Base-by-base conservation (phyloP, 1,140 invertebrate species). In the Neodiprion virginianus region DNA sequence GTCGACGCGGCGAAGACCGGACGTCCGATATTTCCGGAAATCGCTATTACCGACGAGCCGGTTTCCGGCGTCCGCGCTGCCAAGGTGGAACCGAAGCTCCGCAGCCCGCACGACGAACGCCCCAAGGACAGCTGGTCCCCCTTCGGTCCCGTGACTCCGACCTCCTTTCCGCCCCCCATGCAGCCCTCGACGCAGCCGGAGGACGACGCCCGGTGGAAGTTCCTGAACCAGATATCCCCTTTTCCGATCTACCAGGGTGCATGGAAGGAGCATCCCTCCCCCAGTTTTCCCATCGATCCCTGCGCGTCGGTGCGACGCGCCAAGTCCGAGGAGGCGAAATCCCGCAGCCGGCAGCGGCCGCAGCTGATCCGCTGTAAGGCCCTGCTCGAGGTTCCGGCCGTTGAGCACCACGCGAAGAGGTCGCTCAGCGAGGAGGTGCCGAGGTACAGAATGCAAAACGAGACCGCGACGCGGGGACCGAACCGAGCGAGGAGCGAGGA, bases 241-340 rank as follows among this genome's bases (percentile, higher is more conserved):
- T 88, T 89, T 11, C 88, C 88, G 0, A 72, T 89, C 1, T 88
- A 88, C 47, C 87, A 88, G 66, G 88, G 88, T n/a, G 88, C 81
- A 3, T 89, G 87, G 88, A 88, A 81, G 69, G 87, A 88, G 48
- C 84, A 86, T 14, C 84, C 70, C 21, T 40, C 70, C 12, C 70
- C 70, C 10, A 21, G 47, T 61, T 5, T 5, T 40, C 1, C 61
- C 7, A 1, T 14, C 82, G 81, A 49, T 73, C 77, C 11, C 76
- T 74, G 40, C 53, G 14, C 66, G 77, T 66, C 48, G 81, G 76
- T 72, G 82, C 77, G 74, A 69, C 72, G 76, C 14, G 14, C 74
- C 0, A 81, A 81, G 48, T 76, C 77, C 0, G 75, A 79, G 2
- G 82, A 83, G 17, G 77, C 47, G 66, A 79, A 70, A 73, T 69